Evolutionary conservation across 2,888 invertebrate genomes (phyloP).

Genomic region (Metacarcinus magister): DNA sequence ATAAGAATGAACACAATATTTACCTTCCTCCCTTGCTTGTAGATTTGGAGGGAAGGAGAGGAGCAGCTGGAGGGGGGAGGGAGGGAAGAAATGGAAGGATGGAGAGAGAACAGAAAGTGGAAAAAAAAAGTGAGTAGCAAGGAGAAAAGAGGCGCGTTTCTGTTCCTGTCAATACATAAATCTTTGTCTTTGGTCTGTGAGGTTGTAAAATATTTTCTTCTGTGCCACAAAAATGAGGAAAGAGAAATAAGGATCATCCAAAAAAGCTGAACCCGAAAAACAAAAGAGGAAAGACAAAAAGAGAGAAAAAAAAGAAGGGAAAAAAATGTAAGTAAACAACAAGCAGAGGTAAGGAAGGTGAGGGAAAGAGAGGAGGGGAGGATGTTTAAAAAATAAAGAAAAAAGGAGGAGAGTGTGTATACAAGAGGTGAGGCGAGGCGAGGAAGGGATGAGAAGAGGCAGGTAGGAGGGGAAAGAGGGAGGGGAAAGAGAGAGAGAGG

Average conservation of each 20-base stretch:
- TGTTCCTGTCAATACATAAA: not conserved
- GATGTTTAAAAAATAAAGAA: slow-evolving; percentile 14
- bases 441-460: not conserved
- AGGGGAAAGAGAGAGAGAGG: not conserved
- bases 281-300: not conserved
- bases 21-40: not conserved
- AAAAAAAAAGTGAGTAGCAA: not conserved
- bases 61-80: not conserved
- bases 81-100: no score
- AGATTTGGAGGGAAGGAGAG: not conserved
- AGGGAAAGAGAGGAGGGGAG: not conserved
- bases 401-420: slow-evolving; percentile 6
- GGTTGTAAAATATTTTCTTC: not conserved
- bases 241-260: not conserved
- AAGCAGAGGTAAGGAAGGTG: not conserved
- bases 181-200: not conserved
- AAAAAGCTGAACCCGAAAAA: not conserved
- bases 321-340: not conserved
- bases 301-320: not conserved
- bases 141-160: not conserved
- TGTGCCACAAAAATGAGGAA: not conserved
- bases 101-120: not conserved
- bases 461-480: not conserved
- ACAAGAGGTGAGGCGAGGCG: slow-evolving; percentile 18
- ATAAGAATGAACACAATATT: not conserved